phyloP scores from a whole-genome alignment of 2,888 invertebrate genomes.

The Lycaena phlaeas region DNA sequence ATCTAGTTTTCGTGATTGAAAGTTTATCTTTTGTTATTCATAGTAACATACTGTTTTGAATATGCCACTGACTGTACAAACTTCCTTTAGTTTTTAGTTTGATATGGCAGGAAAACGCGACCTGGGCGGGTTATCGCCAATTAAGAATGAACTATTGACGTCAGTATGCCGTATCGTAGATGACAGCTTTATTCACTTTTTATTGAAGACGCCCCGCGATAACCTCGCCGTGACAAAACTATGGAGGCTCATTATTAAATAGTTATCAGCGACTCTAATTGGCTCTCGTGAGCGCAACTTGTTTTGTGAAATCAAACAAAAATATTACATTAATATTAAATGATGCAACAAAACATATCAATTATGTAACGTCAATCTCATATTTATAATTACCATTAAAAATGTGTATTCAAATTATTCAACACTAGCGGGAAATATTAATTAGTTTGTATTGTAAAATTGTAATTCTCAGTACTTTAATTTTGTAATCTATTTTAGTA shows the following conservation, averaged over 20 bases:
- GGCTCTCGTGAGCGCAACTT: neutral
- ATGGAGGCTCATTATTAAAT: conserved; percentile 17
- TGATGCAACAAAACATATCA: neutral
- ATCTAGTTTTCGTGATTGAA: too few relatives aligned
- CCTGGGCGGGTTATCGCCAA: conserved; percentile 35
- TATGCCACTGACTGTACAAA: too few relatives aligned
- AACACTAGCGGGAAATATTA: too few relatives aligned
- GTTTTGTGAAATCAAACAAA: conserved; percentile 1
- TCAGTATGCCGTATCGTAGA: conserved; percentile 25
- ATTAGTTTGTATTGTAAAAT: too few relatives aligned
- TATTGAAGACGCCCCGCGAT: conserved; percentile 18
- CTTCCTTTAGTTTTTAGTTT: too few relatives aligned
- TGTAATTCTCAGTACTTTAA: too few relatives aligned
- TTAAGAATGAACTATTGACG: conserved; percentile 35
- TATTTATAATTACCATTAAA: too few relatives aligned
- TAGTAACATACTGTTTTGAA: too few relatives aligned
- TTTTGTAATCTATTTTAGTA: too few relatives aligned
- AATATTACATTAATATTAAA: neutral
- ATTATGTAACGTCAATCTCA: too few relatives aligned
- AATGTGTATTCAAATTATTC: too few relatives aligned
- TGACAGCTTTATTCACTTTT: conserved; percentile 18
- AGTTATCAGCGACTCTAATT: conserved; percentile 12
- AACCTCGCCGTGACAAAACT: conserved; percentile 21
- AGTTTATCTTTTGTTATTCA: too few relatives aligned
- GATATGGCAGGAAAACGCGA: conserved; percentile 32